These are phyloP conservation scores for Alauda arvensis DNA, from an alignment of 2,797 vertebrate genomes.

Conservation along the genomic window DNA sequence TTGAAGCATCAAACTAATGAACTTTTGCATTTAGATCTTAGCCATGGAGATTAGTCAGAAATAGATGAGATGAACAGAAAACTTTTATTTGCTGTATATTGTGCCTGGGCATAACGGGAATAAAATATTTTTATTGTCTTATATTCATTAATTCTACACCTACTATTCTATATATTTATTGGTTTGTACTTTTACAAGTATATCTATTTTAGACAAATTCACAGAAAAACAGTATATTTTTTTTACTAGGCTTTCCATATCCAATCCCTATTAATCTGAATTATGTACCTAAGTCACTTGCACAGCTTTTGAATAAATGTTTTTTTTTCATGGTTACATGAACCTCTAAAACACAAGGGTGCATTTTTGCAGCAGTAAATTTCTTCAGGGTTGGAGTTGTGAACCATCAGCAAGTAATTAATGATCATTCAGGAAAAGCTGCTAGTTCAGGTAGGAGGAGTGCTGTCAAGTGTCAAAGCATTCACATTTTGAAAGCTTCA, in stretches of 20 bases:
- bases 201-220: background rate
- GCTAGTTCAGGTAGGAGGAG: background rate
- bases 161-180: background rate
- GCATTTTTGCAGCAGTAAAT: background rate
- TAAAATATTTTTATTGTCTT: background rate
- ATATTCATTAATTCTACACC: background rate
- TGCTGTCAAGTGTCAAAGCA: constrained; percentile 29
- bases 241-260: background rate
- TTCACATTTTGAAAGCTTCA: constrained; percentile 50
- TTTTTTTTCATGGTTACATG: background rate
- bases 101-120: background rate
- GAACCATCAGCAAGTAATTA: constrained; percentile 18
- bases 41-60: background rate
- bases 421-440: constrained; percentile 3
- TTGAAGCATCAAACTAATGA: background rate
- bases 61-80: background rate
- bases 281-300: background rate
- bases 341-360: background rate
- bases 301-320: background rate
- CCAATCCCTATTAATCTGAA: background rate
- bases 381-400: background rate
- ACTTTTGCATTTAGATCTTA: background rate
- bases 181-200: background rate
- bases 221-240: background rate
- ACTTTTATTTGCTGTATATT: background rate